These are phyloP conservation scores for Rhagoletis zephyria DNA, from an alignment of 1,140 invertebrate species.

Conservation along the genomic window DNA sequence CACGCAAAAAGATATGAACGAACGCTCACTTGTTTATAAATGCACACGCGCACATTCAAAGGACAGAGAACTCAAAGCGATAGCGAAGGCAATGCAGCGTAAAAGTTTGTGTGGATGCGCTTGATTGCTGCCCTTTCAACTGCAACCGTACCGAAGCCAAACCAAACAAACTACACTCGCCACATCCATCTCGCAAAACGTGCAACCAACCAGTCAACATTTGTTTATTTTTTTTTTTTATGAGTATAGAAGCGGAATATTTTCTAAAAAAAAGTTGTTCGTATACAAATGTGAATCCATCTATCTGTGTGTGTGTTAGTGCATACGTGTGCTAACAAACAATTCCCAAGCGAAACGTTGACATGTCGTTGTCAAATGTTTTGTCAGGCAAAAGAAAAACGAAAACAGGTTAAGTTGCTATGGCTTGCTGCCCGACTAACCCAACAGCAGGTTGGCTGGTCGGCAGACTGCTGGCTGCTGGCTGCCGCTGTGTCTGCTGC, in stretches of 20 bases:
- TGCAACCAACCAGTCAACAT: no score
- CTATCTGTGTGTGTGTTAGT: not conserved
- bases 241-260: no score
- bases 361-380: conserved; percentile 45
- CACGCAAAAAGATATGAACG: conserved; percentile 6
- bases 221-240: no score
- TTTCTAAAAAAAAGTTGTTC: no score
- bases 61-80: not conserved
- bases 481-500: no score
- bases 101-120: conserved; percentile 33
- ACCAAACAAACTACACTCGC: not conserved
- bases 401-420: conserved; percentile 16
- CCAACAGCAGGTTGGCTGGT: not conserved
- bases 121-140: conserved; percentile 21
- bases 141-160: conserved; percentile 8
- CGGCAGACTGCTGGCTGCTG: not conserved
- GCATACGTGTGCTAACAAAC: not conserved
- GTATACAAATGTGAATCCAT: no score
- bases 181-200: not conserved
- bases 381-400: conserved; percentile 25
- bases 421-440: conserved; percentile 26
- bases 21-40: not conserved
- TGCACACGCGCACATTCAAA: not conserved
- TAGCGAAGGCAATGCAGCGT: conserved; percentile 21
- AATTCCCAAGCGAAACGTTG: conserved; percentile 32